A percentile compares a stretch with the other conserved stretches of the same genome.
These are phyloP conservation scores for Amphiura filiformis DNA, from an alignment of 35 echinoderm and acorn worm genomes.

Conservation along the genomic window DNA sequence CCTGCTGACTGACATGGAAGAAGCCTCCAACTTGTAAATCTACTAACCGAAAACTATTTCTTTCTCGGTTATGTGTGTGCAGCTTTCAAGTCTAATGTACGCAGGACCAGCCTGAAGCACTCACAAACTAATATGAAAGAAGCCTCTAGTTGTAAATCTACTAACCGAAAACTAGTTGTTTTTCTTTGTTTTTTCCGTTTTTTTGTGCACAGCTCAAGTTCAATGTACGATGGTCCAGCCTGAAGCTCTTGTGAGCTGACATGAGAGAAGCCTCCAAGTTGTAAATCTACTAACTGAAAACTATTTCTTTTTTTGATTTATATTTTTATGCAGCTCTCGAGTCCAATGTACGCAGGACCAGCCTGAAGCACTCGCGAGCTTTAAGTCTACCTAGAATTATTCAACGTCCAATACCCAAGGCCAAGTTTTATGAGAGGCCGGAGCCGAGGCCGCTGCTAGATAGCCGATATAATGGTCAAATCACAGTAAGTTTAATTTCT, in stretches of 20 bases:
- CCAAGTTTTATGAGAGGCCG: background rate
- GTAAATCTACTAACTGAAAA: background rate
- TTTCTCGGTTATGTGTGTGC: background rate
- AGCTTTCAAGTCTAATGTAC: constrained; percentile 7
- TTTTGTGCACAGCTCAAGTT: background rate
- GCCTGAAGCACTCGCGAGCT: constrained; percentile 31
- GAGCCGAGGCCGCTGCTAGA: constrained; percentile 12
- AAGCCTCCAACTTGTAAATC: background rate
- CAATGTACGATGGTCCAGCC: background rate
- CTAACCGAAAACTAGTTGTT: background rate
- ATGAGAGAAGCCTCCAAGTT: background rate
- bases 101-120: constrained; percentile 35
- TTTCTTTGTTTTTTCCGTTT: background rate
- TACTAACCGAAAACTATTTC: too few relatives aligned
- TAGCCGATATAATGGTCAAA: constrained; percentile 26
- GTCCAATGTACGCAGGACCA: constrained; percentile 22
- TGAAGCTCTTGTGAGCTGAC: background rate
- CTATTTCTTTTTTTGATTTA: background rate
- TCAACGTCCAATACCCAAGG: background rate
- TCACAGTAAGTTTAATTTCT: background rate
- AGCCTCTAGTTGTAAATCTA: too few relatives aligned
- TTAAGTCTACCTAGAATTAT: constrained; percentile 18
- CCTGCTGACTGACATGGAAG: background rate
- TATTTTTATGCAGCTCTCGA: background rate
- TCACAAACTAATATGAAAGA: too few relatives aligned